Conservation (phyloP, 2,113 vertebrate species). For the Cisticola juncidis region DNA sequence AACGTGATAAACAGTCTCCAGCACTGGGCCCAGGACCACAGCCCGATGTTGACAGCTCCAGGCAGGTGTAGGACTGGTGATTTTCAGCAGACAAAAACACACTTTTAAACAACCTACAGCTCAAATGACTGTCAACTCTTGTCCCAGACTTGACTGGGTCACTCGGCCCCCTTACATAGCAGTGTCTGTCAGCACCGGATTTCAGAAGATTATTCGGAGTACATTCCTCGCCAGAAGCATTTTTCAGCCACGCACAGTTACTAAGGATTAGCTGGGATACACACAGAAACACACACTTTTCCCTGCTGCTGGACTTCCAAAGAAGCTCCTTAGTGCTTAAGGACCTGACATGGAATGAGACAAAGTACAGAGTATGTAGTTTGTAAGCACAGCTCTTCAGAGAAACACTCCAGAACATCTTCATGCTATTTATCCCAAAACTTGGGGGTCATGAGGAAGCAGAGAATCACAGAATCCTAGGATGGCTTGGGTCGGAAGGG, state of each 20-base stretch:
- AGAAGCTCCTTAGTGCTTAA: neutral
- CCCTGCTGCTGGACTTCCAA: neutral
- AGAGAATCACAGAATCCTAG: neutral
- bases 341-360: neutral
- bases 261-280: conserved; percentile 49
- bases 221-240: conserved; percentile 79
- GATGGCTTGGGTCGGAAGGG: neutral
- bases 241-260: conserved; percentile 71
- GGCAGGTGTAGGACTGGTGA: conserved; percentile 64
- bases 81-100: conserved; percentile 57
- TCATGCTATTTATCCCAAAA: neutral
- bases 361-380: neutral
- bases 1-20: conserved; percentile 69
- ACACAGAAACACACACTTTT: conserved; percentile 1
- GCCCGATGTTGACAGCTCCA: conserved; percentile 27
- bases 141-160: conserved; percentile 76
- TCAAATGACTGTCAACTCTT: conserved; percentile 73
- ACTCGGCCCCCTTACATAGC: conserved; percentile 74
- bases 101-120: conserved; percentile 66
- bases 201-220: conserved; percentile 74
- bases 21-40: neutral
- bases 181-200: conserved; percentile 81
- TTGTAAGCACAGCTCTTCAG: neutral
- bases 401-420: neutral
- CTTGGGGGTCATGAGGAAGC: neutral